Evolutionary conservation across 1,140 invertebrate genomes (phyloP).

Genomic region (Drosophila bifasciata): DNA sequence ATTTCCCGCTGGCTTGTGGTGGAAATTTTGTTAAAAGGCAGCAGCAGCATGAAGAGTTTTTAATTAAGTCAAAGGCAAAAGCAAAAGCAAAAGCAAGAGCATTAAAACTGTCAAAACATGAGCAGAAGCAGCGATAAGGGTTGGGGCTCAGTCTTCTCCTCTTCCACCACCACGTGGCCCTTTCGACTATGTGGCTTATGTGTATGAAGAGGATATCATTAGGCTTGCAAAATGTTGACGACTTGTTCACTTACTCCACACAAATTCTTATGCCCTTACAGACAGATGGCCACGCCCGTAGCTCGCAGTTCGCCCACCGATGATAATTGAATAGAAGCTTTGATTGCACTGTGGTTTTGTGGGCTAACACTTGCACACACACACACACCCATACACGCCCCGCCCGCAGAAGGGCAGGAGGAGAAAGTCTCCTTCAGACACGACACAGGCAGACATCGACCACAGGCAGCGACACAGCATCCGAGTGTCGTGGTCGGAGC

Average conservation of each 20-base stretch:
- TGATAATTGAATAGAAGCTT: conserved; percentile 75
- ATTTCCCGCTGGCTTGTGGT: conserved; percentile 34
- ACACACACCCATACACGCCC: conserved; percentile 19
- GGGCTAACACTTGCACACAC: conserved; percentile 29
- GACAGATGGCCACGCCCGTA: conserved; percentile 44
- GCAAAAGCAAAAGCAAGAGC: conserved; percentile 39
- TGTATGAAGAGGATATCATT: too few relatives aligned
- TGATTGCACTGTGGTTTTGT: conserved; percentile 69
- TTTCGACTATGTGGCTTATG: too few relatives aligned
- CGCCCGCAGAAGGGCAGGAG: conserved; percentile 4
- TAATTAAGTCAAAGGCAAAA: conserved; percentile 62
- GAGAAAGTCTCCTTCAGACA: not conserved
- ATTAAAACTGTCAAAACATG: conserved; percentile 43
- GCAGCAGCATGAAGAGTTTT: conserved; percentile 45
- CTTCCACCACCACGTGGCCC: too few relatives aligned
- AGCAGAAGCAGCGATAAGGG: not conserved
- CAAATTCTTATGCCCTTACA: conserved; percentile 26
- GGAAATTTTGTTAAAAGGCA: conserved; percentile 34
- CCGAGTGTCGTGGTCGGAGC: conserved; percentile 9
- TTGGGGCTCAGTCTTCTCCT: too few relatives aligned
- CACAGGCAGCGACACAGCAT: conserved; percentile 1
- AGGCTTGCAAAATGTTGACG: not conserved
- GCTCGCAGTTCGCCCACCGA: conserved; percentile 42
- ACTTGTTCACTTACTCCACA: not conserved
- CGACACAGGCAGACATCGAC: conserved; percentile 7